Evolutionary conservation across 2,888 invertebrate species (phyloP), one percentile per base, ranked within the genome.

Genomic region (Coenonympha glycerion): DNA sequence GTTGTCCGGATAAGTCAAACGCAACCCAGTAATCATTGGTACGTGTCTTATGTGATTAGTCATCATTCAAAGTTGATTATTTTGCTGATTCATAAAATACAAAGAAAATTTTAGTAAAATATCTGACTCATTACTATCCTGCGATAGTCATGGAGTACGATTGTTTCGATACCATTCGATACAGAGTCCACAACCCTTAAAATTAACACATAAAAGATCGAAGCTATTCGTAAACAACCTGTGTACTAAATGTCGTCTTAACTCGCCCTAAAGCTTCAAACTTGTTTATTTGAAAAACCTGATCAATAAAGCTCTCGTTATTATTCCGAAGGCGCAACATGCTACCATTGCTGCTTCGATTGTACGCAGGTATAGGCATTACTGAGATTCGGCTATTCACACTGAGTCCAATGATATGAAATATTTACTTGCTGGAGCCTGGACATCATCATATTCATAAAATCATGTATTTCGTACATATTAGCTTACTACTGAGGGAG

Each of bases 241-340:
- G 8, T 42, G 31, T 44, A 15, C 15, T 42, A n/a, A 15, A 24
- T n/a, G 19, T 48, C 33, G 39, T 41, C 31, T 28, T n/a, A 39
- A 19, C 13, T 45, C 24, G 34, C 13, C 44, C 40, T 9, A 34
- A 39, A 40, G 19, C 13, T 37, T 19, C 41, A 37, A 53, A 47
- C 46, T 33, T 37, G 41, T 47, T 42, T 45, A 40, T 24, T 28
- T 31, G 11, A 36, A 28, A 39, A 65, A 65, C 64, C 61, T 60
- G 63, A 66, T 68, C 63, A 63, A 68, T 69, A 62, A 56, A 55
- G 21, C 30, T 53, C 52, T 62, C 58, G 56, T 70, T 69, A 64
- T 60, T 66, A 73, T 71, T 73, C 70, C 54, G 64, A 57, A 57
- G 56, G 57, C 62, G 41, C 47, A 34, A 62, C 24, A n/a, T 45